Conservation (phyloP, 2,113 vertebrate genomes). For the Benitochromis conjunctus region DNA sequence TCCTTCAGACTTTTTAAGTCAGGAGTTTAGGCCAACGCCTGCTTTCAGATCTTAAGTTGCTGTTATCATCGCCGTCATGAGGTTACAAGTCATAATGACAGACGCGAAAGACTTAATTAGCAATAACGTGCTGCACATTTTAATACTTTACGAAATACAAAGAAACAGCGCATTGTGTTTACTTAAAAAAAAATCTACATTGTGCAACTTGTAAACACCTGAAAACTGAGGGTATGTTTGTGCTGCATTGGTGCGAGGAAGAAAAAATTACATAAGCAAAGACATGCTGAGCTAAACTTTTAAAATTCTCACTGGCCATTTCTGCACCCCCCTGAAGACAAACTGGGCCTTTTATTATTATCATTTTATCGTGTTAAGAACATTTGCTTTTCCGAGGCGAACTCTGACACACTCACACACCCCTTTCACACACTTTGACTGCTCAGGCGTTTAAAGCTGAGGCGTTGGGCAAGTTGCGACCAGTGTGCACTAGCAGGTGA, state of each 20-base stretch:
- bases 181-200: background rate
- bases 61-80: background rate
- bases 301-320: background rate
- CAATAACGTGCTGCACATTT: background rate
- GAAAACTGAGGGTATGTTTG: background rate
- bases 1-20: rapidly evolving
- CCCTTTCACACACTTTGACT: background rate
- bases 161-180: rapidly evolving
- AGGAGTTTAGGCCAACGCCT: background rate
- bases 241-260: background rate
- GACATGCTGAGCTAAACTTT: background rate
- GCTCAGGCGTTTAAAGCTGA: conserved; percentile 6
- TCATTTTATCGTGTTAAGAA: background rate
- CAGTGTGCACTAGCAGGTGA: background rate
- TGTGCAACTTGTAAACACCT: background rate
- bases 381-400: background rate
- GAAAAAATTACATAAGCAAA: background rate
- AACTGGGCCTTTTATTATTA: background rate
- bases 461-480: conserved; percentile 31
- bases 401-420: background rate
- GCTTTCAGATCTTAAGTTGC: background rate
- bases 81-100: background rate
- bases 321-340: background rate
- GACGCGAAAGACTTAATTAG: background rate
- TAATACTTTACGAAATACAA: background rate